Conservation (phyloP, 1,140 invertebrate genomes). For the Penaeus vannamei region DNA sequence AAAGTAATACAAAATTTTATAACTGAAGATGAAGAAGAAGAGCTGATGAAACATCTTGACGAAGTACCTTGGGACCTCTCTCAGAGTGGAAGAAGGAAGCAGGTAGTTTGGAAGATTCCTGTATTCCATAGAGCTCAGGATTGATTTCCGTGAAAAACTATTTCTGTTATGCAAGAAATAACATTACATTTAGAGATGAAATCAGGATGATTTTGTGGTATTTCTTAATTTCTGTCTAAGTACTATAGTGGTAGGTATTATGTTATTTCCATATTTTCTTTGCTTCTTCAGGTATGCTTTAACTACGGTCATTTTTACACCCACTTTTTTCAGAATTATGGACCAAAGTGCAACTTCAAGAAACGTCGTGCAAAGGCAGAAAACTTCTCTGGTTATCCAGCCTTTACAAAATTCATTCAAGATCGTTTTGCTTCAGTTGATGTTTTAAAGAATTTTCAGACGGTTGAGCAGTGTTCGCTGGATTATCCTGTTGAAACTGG, state of each 20-base stretch:
- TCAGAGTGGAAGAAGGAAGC: slow-evolving; percentile 96
- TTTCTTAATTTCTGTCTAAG: neutral
- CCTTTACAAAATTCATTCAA: slow-evolving; percentile 86
- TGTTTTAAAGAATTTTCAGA: slow-evolving; percentile 83
- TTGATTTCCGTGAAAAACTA: slow-evolving; percentile 12
- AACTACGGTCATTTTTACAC: slow-evolving; percentile 67
- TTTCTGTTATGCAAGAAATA: slow-evolving; percentile 20
- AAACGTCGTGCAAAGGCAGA: slow-evolving; percentile 87
- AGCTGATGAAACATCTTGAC: slow-evolving; percentile 83
- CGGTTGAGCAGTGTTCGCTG: slow-evolving; percentile 96
- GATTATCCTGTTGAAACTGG: slow-evolving; percentile 91
- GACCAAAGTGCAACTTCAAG: slow-evolving; percentile 99
- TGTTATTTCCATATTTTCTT: neutral
- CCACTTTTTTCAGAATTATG: slow-evolving; percentile 83
- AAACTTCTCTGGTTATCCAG: slow-evolving; percentile 90
- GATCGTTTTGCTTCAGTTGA: slow-evolving; percentile 80
- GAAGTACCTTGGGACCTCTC: slow-evolving; percentile 89
- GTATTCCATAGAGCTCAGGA: slow-evolving; percentile 13
- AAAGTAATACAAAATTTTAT: slow-evolving; percentile 80
- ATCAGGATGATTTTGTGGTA: too few species aligned
- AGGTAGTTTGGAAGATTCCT: slow-evolving; percentile 71
- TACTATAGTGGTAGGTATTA: neutral
- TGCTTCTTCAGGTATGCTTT: slow-evolving; percentile 17
- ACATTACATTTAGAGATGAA: neutral
- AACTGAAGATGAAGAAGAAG: slow-evolving; percentile 79